A percentile compares a stretch with the other conserved stretches of the same genome.
These are phyloP conservation scores for Eonycteris spelaea DNA, from an alignment of 2,113 vertebrate genomes.

Conservation along the genomic window DNA sequence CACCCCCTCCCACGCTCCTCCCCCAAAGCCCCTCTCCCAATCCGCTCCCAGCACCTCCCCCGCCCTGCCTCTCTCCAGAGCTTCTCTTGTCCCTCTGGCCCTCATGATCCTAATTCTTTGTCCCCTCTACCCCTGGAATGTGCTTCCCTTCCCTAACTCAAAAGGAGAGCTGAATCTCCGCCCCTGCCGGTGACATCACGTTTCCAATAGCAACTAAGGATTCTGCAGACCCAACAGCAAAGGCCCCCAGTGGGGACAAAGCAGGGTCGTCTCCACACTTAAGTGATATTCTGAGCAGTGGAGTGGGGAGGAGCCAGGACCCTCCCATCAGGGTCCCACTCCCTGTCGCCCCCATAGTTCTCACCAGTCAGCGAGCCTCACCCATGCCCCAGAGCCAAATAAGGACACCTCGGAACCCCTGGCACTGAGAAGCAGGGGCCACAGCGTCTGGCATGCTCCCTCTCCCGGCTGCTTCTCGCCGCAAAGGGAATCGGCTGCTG, in stretches of 20 bases:
- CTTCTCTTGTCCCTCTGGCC: background rate
- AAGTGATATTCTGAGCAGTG: background rate
- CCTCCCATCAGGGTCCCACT: too few species aligned
- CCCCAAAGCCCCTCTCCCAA: rapidly evolving
- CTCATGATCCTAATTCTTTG: background rate
- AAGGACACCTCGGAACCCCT: rapidly evolving
- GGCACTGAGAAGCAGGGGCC: background rate
- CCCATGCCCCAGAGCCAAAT: too few species aligned
- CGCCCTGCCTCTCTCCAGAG: background rate
- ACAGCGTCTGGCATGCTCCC: background rate
- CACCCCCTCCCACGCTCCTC: too few species aligned
- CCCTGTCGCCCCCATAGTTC: background rate
- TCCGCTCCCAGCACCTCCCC: rapidly evolving
- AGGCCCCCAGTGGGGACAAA: conserved; percentile 34
- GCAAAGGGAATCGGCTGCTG: background rate
- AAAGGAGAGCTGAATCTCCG: conserved; percentile 24
- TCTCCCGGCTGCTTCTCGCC: background rate
- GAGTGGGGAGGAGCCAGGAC: too few species aligned
- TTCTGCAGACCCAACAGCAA: conserved; percentile 19
- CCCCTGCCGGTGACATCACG: conserved; percentile 65
- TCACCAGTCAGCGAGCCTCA: background rate
- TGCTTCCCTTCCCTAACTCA: background rate
- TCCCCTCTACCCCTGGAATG: background rate
- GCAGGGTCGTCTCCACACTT: background rate
- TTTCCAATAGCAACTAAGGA: conserved; percentile 70